These are phyloP conservation scores for Dysmachus trigonus DNA, from an alignment of 2,888 invertebrate genomes.

Conservation along the genomic window DNA sequence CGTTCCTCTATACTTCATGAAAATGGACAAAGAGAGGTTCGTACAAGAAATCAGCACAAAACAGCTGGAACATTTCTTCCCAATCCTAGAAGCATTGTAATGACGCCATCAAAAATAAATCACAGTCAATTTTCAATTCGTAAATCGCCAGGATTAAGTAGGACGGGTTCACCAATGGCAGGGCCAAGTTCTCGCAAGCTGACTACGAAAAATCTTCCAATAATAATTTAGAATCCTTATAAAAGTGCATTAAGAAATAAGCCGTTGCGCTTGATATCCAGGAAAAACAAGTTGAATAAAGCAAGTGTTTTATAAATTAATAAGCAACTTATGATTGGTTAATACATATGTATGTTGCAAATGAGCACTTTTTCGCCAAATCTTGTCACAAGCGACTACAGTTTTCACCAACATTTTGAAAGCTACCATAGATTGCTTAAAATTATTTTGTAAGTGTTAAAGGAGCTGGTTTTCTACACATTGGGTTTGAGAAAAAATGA, in stretches of 20 bases:
- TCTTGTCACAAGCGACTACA: too few relatives aligned
- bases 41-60: neutral
- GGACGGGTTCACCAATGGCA: slow-evolving; percentile 44
- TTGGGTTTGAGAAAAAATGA: too few relatives aligned
- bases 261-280: neutral
- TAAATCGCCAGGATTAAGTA: slow-evolving; percentile 51
- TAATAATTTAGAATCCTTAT: slow-evolving; percentile 51
- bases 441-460: too few relatives aligned
- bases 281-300: too few relatives aligned
- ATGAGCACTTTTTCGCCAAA: too few relatives aligned
- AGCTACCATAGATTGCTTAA: too few relatives aligned
- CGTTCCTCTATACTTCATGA: slow-evolving; percentile 47
- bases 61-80: neutral
- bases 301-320: too few relatives aligned
- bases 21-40: neutral
- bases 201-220: slow-evolving; percentile 58
- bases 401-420: too few relatives aligned
- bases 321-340: too few relatives aligned
- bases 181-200: slow-evolving; percentile 54
- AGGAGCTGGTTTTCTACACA: too few relatives aligned
- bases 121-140: slow-evolving; percentile 39
- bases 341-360: too few relatives aligned
- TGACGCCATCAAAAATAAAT: slow-evolving; percentile 52
- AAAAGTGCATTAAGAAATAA: too few relatives aligned
- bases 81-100: slow-evolving; percentile 50